Evolutionary conservation across 2,888 invertebrate species (phyloP), one percentile per base, ranked within the genome.

Genomic region (Cordilura impudica): DNA sequence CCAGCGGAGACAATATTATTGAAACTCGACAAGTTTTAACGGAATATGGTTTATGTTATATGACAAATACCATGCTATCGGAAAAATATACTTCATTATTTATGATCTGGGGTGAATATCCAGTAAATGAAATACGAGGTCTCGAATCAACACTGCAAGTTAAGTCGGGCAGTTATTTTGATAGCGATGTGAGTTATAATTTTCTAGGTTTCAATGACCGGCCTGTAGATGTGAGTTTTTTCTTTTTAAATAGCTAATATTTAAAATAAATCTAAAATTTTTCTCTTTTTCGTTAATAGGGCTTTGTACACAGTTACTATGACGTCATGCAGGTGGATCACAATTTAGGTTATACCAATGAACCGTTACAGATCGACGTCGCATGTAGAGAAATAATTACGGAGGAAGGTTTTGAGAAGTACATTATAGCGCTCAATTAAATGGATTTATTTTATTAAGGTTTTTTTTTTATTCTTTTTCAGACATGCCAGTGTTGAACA

Each of bases 41-140:
- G 0, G 90, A 90, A 82, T 88, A 84, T 67, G 90, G 90, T 2
- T 82, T 90, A 1, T 90, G 90, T 58, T 90, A 89, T 51, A 73
- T 86, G 23, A 84, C 88, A 2, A 90, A 89, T 61, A 82, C 85
- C 0, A 67, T 72, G 75, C 56, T 86, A 2, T 84, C 85, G 0
- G 74, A 85, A 2, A 82, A 87, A 45, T 84, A 88, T 16, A 86
- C 87, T 10, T 84, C 89, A 0, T 81, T 77, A 0, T 85, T 83
- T 67, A 61, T 87, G 16, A 83, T 89, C 6, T 86, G 84, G 23
- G 86, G 86, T 19, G 23, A 80, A 51, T 80, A 83, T 60, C 85
- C 87, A 2, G 79, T 80, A 49, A 51, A 79, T 56, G 75, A 79
- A 60, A 60, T 71, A 12, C 12, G 26, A 1, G 67, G 47, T 0